Evolutionary conservation across 2,113 vertebrate genomes (phyloP).

Genomic region (Lampris megalopsis): DNA sequence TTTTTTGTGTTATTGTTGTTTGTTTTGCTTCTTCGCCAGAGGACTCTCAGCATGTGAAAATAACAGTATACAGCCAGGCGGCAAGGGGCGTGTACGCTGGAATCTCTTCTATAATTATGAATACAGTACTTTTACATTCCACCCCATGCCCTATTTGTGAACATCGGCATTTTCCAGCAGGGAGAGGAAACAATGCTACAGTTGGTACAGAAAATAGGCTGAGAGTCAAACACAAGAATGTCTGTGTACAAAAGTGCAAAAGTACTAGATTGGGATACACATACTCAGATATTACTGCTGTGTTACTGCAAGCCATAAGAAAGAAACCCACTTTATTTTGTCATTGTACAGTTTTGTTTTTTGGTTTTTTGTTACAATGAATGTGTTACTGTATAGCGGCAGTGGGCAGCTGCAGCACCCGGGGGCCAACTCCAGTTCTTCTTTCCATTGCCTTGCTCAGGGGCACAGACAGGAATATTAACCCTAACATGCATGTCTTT

Average conservation of each 20-base stretch:
- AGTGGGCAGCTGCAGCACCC: no score
- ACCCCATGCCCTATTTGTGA: slow-evolving; percentile 45
- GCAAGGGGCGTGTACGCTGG: neutral
- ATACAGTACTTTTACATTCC: slow-evolving; percentile 53
- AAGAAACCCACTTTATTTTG: no score
- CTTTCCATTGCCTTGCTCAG: no score
- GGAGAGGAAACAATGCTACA: slow-evolving; percentile 17
- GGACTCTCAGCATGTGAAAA: slow-evolving; percentile 36
- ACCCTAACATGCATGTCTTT: no score
- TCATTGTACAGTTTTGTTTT: no score
- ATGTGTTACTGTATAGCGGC: no score
- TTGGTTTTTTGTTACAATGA: no score
- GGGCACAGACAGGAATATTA: no score
- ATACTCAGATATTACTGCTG: slow-evolving; percentile 1
- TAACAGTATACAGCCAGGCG: slow-evolving; percentile 23
- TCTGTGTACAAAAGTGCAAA: slow-evolving; percentile 30
- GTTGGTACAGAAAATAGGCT: slow-evolving; percentile 11
- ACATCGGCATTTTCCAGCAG: slow-evolving; percentile 46
- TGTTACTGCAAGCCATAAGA: neutral
- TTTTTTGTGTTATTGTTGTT: neutral
- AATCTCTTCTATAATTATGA: slow-evolving; percentile 46
- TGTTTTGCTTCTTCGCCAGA: slow-evolving; percentile 43
- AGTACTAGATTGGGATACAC: slow-evolving; percentile 9
- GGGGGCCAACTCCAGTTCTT: no score
- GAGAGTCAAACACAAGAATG: slow-evolving; percentile 14